Base-by-base conservation (phyloP, 1,140 invertebrate genomes). In the Brachionus manjavacas region DNA sequence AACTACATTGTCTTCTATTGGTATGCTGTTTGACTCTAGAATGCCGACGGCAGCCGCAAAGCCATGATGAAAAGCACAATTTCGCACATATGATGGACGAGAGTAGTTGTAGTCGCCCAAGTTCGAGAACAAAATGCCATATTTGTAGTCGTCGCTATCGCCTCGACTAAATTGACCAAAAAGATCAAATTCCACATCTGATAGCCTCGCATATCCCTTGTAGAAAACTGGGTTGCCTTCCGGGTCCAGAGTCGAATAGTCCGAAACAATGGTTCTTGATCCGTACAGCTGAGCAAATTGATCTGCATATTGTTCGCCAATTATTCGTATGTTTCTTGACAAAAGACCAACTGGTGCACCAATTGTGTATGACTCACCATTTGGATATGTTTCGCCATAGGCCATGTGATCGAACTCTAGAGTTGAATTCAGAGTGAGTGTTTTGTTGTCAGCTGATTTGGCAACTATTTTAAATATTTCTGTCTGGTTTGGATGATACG, bases 271-370 rank as follows among this genome's bases (percentile, higher is more conserved):
- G 1, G 89, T 85, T 4, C 89, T 84, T 8, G 87, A 87, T 35
- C 89, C 89, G 80, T 88, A 89, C 16, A 88, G 87, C 64, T 89
- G 87, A 7, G 74, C 64, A 6, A 84, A 83, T 74, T 87, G 52
- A 31, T 86, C 80, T 7, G 16, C 2, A 78, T 89, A 89, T 12
- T 85, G 85, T 43, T 86, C 85, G 14, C 89, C 88, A 28, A 87
- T 86, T 6, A 89, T 86, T 74, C 85, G 87, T 43, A 89, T 87
- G 66, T 88, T 89, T 4, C 87, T 79, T n/a, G 87, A 87, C 35
- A 89, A 85, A n/a, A 88, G 84, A 16, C 88, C 89, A 7, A 89
- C 88, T n/a, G 86, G 87, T 8, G 87, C 88, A 12, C 84, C 85
- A 66, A 88, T 83, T 8, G 74, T 49, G 14, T 86, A 85, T 1